Evolutionary conservation across 2,113 vertebrate species (phyloP), one percentile per base, ranked within the genome.

Genomic region (Chloebia gouldiae): DNA sequence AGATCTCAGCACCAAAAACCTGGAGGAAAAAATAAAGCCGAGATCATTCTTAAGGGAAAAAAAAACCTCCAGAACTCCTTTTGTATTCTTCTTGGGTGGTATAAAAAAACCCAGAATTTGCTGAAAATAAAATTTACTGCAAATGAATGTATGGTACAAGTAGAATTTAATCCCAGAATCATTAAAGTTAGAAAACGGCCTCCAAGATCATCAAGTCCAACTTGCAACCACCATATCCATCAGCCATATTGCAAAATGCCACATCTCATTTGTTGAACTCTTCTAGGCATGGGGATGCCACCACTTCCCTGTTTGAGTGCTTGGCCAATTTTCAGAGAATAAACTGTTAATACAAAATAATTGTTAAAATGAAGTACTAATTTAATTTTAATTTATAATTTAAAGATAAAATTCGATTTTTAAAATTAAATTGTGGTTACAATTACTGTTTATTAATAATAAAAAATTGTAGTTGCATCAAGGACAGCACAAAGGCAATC

Each of bases 401-500:
- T 9, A 70, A 70, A 60, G 12, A 20, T 16, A 44, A 51, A 31
- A 37, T 44, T 7, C 3, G 8, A 9, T 13, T 7, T 25, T 7
- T 30, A 21, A 51, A 30, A 70, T 61, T 3, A 45, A 37, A 35
- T 25, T 1, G 3, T 3, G 3, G 20, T 13, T 42, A 1, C 10
- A 11, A 30, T 40, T 3, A 19, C 8, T 30, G 10, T 25, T 30
- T 25, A 16, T 44, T 21, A 44, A 37, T 25, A 31, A 19, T 27
- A 44, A 71, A 31, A 33, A 17, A 54, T 40, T 22, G 33, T 39
- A 63, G 53, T 47, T 80, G 0, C 51, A 13, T 6, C 2, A 7
- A n/a, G 87, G 7, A 6, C 5, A 69, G 40, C 49, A 59, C 28
- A 8, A 0, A 19, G 9, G 15, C 22, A 22, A 0, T 6, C 0